These are phyloP conservation scores for Sesia bembeciformis DNA, from an alignment of 2,888 invertebrate genomes.

Conservation along the genomic window DNA sequence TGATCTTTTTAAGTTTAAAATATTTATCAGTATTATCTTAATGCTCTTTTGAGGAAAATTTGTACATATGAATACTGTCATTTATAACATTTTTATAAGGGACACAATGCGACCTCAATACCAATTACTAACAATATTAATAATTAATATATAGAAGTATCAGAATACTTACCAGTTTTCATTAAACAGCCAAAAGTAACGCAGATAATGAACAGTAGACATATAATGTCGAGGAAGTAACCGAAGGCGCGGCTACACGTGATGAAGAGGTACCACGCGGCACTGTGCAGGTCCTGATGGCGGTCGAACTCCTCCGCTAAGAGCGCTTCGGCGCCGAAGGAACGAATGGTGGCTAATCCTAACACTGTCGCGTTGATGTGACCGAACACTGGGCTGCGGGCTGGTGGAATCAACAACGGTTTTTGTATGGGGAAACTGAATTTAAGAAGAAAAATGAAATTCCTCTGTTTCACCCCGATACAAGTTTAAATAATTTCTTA, in stretches of 20 bases:
- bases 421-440: not conserved
- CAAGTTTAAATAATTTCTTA: too few relatives aligned
- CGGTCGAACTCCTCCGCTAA: constrained; percentile 73
- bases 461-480: not conserved
- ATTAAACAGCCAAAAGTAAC: constrained; percentile 78
- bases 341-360: constrained; percentile 86
- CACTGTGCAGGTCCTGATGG: constrained; percentile 78
- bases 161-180: constrained; percentile 42
- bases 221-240: constrained; percentile 77
- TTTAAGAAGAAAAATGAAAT: not conserved
- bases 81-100: too few relatives aligned
- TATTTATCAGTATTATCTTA: not conserved
- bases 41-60: too few relatives aligned
- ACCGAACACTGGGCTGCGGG: constrained; percentile 88
- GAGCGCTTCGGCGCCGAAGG: constrained; percentile 80
- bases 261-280: constrained; percentile 80
- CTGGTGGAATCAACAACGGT: constrained; percentile 52
- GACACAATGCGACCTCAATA: too few relatives aligned
- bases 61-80: too few relatives aligned
- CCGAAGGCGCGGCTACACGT: constrained; percentile 78
- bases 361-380: constrained; percentile 86
- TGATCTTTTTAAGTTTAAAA: constrained; percentile 62
- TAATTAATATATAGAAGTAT: not conserved
- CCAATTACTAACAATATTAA: too few relatives aligned
- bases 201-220: constrained; percentile 76